These are phyloP conservation scores for Junco hyemalis DNA, from an alignment of 2,113 vertebrate genomes.

Conservation along the genomic window DNA sequence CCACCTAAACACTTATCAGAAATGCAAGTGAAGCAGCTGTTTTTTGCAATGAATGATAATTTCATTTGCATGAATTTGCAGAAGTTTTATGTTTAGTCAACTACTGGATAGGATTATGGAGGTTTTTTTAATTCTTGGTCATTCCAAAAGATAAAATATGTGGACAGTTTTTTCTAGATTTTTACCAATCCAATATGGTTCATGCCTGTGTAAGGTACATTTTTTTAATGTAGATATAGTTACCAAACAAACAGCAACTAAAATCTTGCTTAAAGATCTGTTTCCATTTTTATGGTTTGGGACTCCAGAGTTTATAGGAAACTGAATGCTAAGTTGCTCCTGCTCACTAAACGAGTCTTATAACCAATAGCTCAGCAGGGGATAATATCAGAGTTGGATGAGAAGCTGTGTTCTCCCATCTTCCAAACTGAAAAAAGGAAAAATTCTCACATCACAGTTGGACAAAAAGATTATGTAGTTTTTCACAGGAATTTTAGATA, in stretches of 20 bases:
- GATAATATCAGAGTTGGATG: background rate
- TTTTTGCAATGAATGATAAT: background rate
- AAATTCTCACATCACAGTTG: background rate
- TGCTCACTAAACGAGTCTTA: background rate
- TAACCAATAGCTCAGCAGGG: background rate
- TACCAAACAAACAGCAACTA: background rate
- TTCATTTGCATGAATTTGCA: background rate
- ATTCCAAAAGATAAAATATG: background rate
- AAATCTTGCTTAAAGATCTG: background rate
- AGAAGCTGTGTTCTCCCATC: background rate
- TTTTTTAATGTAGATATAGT: background rate
- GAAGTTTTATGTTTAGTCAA: background rate
- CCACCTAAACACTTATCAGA: background rate
- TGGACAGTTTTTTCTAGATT: fast-evolving
- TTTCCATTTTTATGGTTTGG: background rate
- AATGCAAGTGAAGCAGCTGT: background rate
- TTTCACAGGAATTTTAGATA: background rate
- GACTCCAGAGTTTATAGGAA: background rate
- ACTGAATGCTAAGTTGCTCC: background rate
- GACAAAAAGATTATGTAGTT: background rate
- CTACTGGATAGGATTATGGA: background rate
- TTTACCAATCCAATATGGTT: background rate
- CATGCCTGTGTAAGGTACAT: background rate
- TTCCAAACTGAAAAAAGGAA: background rate
- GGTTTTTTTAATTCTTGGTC: background rate